A percentile compares a stretch with the other conserved stretches of the same genome.
These are phyloP conservation scores for Nomia melanderi DNA, from an alignment of 1,140 invertebrate genomes.

Conservation along the genomic window DNA sequence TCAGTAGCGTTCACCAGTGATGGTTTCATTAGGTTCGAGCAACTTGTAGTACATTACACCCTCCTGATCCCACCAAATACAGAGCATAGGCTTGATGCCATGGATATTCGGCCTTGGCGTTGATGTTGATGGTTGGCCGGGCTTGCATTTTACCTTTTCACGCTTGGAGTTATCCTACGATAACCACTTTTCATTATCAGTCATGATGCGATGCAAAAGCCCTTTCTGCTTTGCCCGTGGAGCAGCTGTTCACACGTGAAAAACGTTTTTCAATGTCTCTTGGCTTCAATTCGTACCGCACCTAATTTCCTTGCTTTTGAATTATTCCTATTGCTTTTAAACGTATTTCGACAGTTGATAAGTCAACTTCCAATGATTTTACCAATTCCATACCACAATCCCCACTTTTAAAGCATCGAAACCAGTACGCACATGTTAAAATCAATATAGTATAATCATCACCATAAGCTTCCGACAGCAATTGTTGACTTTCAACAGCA, in stretches of 20 bases:
- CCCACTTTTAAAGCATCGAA: not conserved
- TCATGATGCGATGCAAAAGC: constrained; percentile 22
- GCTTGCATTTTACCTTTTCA: not conserved
- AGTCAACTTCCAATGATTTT: not conserved
- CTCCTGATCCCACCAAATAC: constrained; percentile 19
- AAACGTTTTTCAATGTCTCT: not conserved
- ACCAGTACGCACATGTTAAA: not conserved
- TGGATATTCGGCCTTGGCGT: constrained; percentile 10
- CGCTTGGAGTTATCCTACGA: not conserved
- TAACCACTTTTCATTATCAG: constrained; percentile 13
- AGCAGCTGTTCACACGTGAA: constrained; percentile 11
- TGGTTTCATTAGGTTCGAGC: constrained; percentile 56
- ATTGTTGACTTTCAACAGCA: constrained; percentile 49
- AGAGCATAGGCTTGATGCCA: constrained; percentile 6
- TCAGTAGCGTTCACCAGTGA: constrained; percentile 53
- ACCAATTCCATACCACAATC: not conserved
- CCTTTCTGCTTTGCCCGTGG: not conserved
- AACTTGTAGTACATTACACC: constrained; percentile 57
- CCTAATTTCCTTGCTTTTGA: constrained; percentile 7
- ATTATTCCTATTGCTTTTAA: not conserved
- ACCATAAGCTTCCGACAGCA: constrained; percentile 44
- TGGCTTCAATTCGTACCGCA: not conserved
- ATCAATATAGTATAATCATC: constrained; percentile 43
- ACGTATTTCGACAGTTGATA: not conserved
- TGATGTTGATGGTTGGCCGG: constrained; percentile 8